Percentiles rank a stretch among this genome's conserved stretches.
phyloP scores from a whole-genome alignment of 2,113 vertebrate genomes.

The Aepyceros melampus region DNA sequence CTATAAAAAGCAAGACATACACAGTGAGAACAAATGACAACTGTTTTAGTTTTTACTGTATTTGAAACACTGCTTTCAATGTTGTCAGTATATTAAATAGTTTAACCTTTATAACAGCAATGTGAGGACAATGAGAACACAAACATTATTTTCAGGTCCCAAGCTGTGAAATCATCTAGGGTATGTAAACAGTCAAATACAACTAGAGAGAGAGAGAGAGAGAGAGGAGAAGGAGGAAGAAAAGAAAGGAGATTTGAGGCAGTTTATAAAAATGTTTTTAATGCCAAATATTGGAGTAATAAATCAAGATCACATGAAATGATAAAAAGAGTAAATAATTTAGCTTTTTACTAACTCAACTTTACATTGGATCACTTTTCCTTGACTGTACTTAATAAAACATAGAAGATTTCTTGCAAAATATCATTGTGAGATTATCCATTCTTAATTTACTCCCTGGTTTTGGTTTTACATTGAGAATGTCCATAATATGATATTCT shows the following conservation, averaged over 20 bases:
- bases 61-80: not conserved
- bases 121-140: not conserved
- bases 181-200: not conserved
- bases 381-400: not conserved
- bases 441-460: not conserved
- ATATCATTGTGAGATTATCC: not conserved
- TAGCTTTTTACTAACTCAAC: not conserved
- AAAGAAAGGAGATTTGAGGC: not conserved
- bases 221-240: not conserved
- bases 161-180: not conserved
- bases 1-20: not conserved
- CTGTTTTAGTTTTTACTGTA: not conserved
- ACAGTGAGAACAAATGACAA: not conserved
- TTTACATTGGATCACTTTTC: not conserved
- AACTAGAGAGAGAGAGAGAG: not conserved
- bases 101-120: not conserved
- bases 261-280: not conserved
- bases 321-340: not conserved
- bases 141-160: not conserved
- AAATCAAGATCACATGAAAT: not conserved
- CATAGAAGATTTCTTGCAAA: not conserved
- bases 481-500: not conserved
- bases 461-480: not conserved
- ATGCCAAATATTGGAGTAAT: not conserved
- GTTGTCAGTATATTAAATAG: not conserved